Percentiles rank a stretch among this genome's conserved stretches.
Evolutionary conservation across 2,113 vertebrate genomes (phyloP).

Genomic region (Brienomyrus longianalis): DNA sequence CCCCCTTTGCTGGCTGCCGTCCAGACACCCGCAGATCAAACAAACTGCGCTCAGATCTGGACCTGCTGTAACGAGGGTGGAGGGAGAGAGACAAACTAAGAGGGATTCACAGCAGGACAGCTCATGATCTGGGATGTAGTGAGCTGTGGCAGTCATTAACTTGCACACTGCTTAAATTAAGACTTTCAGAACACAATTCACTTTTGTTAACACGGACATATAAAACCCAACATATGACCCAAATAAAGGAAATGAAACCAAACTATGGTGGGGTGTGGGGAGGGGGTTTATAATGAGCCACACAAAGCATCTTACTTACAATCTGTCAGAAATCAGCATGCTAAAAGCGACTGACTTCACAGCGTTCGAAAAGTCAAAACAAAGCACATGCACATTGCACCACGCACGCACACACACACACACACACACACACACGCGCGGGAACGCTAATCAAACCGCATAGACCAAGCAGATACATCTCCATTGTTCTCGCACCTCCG

Average conservation of each 20-base stretch:
- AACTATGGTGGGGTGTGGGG: not conserved
- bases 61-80: not conserved
- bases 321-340: not conserved
- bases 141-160: not conserved
- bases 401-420: not conserved
- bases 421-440: not conserved
- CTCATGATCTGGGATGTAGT: not conserved
- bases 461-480: not conserved
- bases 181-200: not conserved
- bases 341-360: not conserved
- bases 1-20: not conserved
- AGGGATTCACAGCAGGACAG: not conserved
- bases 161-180: not conserved
- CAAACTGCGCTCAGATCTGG: not conserved
- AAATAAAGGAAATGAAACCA: not conserved
- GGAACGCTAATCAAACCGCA: not conserved
- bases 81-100: not conserved
- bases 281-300: not conserved
- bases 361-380: not conserved
- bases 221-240: slow-evolving; percentile 6
- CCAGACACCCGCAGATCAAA: slow-evolving; percentile 11
- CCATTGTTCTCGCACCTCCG: slow-evolving; percentile 49
- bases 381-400: not conserved
- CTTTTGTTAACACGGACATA: not conserved
- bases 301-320: not conserved